Evolutionary conservation across 2,113 vertebrate genomes (phyloP).

Genomic region (Genyomyrus donnyi): DNA sequence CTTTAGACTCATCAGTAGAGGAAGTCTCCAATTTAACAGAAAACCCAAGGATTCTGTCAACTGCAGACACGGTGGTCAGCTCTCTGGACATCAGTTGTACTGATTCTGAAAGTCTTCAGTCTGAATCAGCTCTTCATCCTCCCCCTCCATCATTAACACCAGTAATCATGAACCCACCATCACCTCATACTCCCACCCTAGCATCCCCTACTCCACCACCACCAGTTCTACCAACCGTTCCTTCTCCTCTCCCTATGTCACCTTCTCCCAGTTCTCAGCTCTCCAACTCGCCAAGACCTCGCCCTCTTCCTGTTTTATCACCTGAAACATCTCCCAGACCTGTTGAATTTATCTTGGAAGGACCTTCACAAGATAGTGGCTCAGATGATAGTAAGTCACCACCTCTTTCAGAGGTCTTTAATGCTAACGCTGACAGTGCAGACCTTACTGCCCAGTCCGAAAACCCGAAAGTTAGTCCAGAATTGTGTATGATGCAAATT

Average conservation of each 20-base stretch:
- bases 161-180: slow-evolving; percentile 71
- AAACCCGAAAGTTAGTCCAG: slow-evolving; percentile 23
- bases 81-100: slow-evolving; percentile 49
- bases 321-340: slow-evolving; percentile 77
- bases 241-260: slow-evolving; percentile 59
- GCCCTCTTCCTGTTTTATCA: slow-evolving; percentile 79
- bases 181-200: slow-evolving; percentile 61
- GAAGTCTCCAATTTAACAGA: slow-evolving; percentile 26
- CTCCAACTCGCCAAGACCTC: slow-evolving; percentile 58
- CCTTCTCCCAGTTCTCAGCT: slow-evolving; percentile 70
- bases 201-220: slow-evolving; percentile 77
- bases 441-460: slow-evolving; percentile 30
- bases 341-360: slow-evolving; percentile 39
- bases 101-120: slow-evolving; percentile 36
- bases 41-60: slow-evolving; percentile 44
- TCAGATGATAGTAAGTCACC: slow-evolving; percentile 35
- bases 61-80: slow-evolving; percentile 6
- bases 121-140: slow-evolving; percentile 57
- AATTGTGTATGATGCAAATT: slow-evolving; percentile 25
- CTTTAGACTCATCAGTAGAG: slow-evolving; percentile 53
- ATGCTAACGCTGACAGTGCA: slow-evolving; percentile 34
- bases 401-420: slow-evolving; percentile 29
- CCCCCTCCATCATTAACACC: slow-evolving; percentile 78
- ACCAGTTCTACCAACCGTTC: slow-evolving; percentile 73
- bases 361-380: slow-evolving; percentile 14